Evolutionary conservation across 2,888 invertebrate species (phyloP), one percentile per base, ranked within the genome.

Genomic region (Anthophora plumipes): DNA sequence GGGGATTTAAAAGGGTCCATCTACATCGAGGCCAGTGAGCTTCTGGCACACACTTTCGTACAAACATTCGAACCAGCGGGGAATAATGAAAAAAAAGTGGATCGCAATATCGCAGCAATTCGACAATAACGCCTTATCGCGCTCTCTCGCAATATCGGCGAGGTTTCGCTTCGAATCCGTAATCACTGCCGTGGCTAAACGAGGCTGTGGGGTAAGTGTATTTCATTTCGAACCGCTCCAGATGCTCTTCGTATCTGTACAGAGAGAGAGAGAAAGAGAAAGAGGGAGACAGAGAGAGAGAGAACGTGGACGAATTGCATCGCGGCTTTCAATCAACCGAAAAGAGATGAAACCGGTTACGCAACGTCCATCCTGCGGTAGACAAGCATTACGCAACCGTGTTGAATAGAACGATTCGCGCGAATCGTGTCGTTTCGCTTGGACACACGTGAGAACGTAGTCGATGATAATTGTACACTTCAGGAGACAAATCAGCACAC

Each of bases 381-480:
- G 52, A 22, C 79, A 64, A 55, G 43, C 41, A 31, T 84, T 84
- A 70, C 73, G 46, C 73, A 76, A 66, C 12, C 25, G 11, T 12
- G 43, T 55, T 39, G 71, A 61, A 63, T 52, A 64, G 70, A 37
- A 61, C 69, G 74, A 55, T 72, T 59, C 52, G 46, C 68, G 59
- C 64, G 75, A 77, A 25, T 25, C 9, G 14, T 43, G 57, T 22
- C 52, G 59, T 37, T 71, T 41, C 22, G 14, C 46, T 5, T 9
- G 9, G 50, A 54, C 55, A 52, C n/a, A 46, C 50, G 76, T 70
- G 39, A 6, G 14, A 43, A 46, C 43, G 52, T 59, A 37, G 50
- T 71, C 67, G 77, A 77, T 78, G 72, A 83, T 31, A 31, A 31
- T 31, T 31, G 4, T 31, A 31, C 31, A 3, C 31, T 31, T 31